Percentiles rank a stretch among this genome's conserved stretches.
These are phyloP conservation scores for Notodonta dromedarius DNA, from an alignment of 2,888 invertebrate species.

Conservation along the genomic window DNA sequence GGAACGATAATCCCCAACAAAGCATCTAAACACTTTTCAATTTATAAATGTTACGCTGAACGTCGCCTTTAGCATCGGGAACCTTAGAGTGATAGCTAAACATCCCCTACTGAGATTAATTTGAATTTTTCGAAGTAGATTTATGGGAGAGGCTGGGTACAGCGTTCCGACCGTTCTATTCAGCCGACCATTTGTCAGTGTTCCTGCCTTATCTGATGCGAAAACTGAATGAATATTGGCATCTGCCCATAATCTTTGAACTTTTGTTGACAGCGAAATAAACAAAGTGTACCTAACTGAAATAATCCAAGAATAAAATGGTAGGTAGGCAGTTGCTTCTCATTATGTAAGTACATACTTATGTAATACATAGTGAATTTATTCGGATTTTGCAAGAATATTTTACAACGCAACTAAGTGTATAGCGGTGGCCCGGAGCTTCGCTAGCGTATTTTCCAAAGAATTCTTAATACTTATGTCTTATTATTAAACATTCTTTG, in stretches of 20 bases:
- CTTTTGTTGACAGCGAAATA: not conserved
- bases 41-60: conserved; percentile 6
- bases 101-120: conserved; percentile 23
- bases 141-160: conserved; percentile 21
- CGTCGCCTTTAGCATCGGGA: not conserved
- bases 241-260: not conserved
- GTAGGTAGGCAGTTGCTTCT: too few species aligned
- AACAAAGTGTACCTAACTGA: not conserved
- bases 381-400: too few species aligned
- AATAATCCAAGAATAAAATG: too few species aligned
- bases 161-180: conserved; percentile 17
- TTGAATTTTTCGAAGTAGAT: conserved; percentile 20
- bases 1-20: not conserved
- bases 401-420: too few species aligned
- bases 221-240: conserved; percentile 19
- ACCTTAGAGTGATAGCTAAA: conserved; percentile 12
- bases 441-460: too few species aligned
- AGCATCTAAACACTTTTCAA: conserved; percentile 5
- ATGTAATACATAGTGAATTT: too few species aligned
- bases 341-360: too few species aligned
- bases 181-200: conserved; percentile 29
- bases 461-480: too few species aligned
- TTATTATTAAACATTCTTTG: too few species aligned
- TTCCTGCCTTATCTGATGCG: conserved; percentile 22
- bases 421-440: too few species aligned